Evolutionary conservation across 2,888 invertebrate genomes (phyloP), one percentile per base, ranked within the genome.

Genomic region (Seira ritae): DNA sequence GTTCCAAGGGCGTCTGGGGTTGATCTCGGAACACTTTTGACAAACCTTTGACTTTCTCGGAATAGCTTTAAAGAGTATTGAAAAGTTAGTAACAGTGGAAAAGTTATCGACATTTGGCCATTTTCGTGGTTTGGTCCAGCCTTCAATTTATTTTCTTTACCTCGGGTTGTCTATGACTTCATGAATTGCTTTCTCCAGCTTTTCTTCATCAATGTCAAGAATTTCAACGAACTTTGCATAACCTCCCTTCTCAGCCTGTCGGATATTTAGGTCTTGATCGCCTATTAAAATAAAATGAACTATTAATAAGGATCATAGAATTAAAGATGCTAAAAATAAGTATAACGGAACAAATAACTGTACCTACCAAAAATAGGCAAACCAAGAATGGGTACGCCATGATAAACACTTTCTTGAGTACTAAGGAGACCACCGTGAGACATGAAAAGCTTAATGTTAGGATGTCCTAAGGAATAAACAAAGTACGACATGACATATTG

Each of bases 361-460:
- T 1, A 12, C 31, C 65, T 46, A 80, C 80, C 80, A 50, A 80
- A 80, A 2, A 80, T 62, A 1, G 80, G 80, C 82, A 93, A 91
- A 62, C 92, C 92, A 74, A 93, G 89, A 70, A 93, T 90, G 0
- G 94, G 94, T 0, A 94, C 92, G n/a, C 92, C 94, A 88, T 94
- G 91, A 89, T 91, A 93, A 62, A 92, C 91, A 0, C 94, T 92
- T 90, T 94, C 94, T 87, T 92, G 92, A 0, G 93, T 91, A 55
- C 94, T 93, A 85, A 94, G 93, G 82, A 94, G 91, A 1, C 94
- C 94, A 3, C 94, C 94, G 89, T 95, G 94, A 0, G 94, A 92
- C 87, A 95, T 92, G 88, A 95, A 94, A 0, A 92, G 89, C 84
- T 91, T 92, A 0, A 93, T 91, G 78, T 92, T 93, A 0, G 91